Conservation (phyloP, 2,888 invertebrate genomes). For the Eutolmus rufibarbis region DNA sequence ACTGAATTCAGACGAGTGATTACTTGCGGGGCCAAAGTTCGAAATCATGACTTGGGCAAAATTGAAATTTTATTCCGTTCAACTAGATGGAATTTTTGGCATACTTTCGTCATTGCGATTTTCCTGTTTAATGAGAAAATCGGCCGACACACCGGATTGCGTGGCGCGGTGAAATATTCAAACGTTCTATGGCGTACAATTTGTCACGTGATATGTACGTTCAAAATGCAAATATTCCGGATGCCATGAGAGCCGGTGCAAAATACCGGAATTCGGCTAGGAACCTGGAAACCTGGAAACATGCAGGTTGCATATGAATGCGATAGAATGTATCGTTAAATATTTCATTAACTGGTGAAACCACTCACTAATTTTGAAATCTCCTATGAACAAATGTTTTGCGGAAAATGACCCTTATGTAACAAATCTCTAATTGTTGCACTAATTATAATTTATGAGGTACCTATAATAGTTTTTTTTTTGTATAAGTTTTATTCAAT, state of each 20-base stretch:
- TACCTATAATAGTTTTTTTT: too few relatives aligned
- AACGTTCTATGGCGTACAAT: neutral
- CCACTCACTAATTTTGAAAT: neutral
- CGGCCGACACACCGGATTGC: neutral
- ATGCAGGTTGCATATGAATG: neutral
- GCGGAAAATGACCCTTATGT: neutral
- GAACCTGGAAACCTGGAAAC: neutral
- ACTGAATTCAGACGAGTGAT: neutral
- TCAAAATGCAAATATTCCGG: neutral
- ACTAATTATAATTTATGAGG: too few relatives aligned
- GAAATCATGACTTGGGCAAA: neutral
- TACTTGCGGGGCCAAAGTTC: neutral
- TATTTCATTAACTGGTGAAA: neutral
- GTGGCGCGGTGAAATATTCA: neutral
- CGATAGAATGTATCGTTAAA: neutral
- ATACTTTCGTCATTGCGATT: neutral
- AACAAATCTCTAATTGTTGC: neutral
- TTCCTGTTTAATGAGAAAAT: neutral
- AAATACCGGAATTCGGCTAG: neutral
- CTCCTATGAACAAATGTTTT: neutral
- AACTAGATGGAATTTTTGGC: neutral
- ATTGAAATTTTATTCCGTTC: neutral
- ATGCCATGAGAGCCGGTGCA: neutral
- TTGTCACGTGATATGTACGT: neutral
- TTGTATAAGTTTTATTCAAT: too few relatives aligned